Evolutionary conservation across 2,113 vertebrate species (phyloP), one percentile per base, ranked within the genome.

Genomic region (Alaudala cheleensis): DNA sequence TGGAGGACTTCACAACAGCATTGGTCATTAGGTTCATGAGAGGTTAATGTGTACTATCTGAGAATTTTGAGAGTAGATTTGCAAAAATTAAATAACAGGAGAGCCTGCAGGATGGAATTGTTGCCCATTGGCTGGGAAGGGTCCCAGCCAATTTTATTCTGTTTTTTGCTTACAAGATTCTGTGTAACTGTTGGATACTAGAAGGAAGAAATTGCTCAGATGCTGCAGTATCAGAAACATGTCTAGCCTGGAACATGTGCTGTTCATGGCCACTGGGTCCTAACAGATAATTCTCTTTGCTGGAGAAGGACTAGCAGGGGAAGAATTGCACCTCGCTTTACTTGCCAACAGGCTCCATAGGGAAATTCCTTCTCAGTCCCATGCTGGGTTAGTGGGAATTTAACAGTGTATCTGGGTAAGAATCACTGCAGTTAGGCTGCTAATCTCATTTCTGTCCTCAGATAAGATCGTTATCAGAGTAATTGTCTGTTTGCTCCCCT

Each of bases 381-480:
- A 7, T 78, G 79, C 62, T 90, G 49, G 5, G 2, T 79, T 78
- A 88, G 65, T 91, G 81, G 76, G 67, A 74, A n/a, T 78, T 82
- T 56, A 92, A 49, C 44, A 2, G 66, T 74, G 0, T 39, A 62
- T 80, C 45, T 77, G 84, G 76, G 67, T 65, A 82, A 80, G 90
- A 91, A 96, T 93, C 74, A 16, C 34, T 66, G 44, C 67, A 77
- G 44, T 81, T 62, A 54, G 58, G 47, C 49, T 0, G 20, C 74
- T 96, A 90, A 94, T 96, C 88, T 90, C 88, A 57, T 93, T 96
- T 88, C 82, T 94, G n/a, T 72, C 64, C 80, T 93, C 72, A 84
- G 88, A 94, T 93, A 93, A 90, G 92, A 92, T 93, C 56, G 67
- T 77, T 96, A 93, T 93, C 90, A 39, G 76, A 37, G 56, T 94